phyloP scores from a whole-genome alignment of 2,113 vertebrate genomes.

The Centropus bengalensis region DNA sequence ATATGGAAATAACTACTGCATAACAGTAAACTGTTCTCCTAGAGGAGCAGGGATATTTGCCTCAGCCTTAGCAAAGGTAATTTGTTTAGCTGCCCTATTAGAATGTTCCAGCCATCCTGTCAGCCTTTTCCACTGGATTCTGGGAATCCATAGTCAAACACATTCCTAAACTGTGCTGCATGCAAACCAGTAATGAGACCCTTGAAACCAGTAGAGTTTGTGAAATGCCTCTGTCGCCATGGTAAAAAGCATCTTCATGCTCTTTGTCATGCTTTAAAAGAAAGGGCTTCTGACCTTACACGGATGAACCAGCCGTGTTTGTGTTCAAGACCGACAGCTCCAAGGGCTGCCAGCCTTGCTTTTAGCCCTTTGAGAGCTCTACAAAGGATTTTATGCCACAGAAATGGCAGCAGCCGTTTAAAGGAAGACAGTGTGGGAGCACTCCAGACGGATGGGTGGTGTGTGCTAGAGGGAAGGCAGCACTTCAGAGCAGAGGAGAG shows the following conservation, averaged over 20 bases:
- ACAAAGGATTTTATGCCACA: neutral
- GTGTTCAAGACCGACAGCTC: neutral
- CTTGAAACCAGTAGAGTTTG: neutral
- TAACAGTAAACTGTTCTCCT: neutral
- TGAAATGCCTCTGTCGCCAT: neutral
- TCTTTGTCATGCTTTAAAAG: neutral
- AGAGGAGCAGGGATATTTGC: neutral
- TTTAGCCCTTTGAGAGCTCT: neutral
- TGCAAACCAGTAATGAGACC: neutral
- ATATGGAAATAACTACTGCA: neutral
- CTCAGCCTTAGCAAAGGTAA: neutral
- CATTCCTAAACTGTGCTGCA: neutral
- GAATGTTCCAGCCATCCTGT: neutral
- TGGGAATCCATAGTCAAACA: neutral
- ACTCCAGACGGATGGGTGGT: neutral
- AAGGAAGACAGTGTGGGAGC: neutral
- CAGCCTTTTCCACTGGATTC: neutral
- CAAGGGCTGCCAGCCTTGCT: neutral
- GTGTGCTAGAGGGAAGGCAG: neutral
- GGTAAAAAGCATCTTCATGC: neutral
- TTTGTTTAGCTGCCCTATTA: neutral
- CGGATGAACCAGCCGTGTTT: neutral
- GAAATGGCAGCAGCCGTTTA: slow-evolving; percentile 14
- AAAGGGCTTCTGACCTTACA: neutral
- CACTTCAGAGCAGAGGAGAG: neutral